Conservation (phyloP, 1,140 invertebrate genomes). For the Diachasma alloeum region DNA sequence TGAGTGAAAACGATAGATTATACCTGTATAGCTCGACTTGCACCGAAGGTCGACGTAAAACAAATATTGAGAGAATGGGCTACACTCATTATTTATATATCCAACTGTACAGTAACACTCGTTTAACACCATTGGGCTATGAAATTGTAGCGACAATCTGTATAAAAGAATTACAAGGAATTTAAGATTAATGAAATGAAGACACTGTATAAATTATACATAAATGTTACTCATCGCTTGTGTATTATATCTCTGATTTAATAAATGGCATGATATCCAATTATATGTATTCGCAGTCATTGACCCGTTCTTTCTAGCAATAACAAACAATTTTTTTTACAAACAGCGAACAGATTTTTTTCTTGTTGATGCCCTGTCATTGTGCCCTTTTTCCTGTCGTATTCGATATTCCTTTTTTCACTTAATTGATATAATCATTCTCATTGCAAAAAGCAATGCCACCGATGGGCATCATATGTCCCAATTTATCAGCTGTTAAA, state of each 20-base stretch:
- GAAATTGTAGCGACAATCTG: constrained; percentile 57
- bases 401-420: too few species aligned
- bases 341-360: too few species aligned
- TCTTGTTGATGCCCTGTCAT: too few species aligned
- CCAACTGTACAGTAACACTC: constrained; percentile 56
- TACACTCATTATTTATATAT: constrained; percentile 28
- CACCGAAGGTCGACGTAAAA: not conserved
- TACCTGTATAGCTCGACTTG: not conserved
- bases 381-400: too few species aligned
- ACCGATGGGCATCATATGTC: too few species aligned
- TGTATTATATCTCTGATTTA: constrained; percentile 65
- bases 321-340: too few species aligned
- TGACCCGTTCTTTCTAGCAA: not conserved
- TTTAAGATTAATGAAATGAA: constrained; percentile 34
- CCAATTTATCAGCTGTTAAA: too few species aligned
- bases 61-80: not conserved
- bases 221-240: constrained; percentile 65
- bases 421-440: too few species aligned
- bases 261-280: constrained; percentile 62
- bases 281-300: not conserved
- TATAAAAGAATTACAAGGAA: constrained; percentile 44
- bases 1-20: not conserved
- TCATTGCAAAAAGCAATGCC: too few species aligned
- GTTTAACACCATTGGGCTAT: constrained; percentile 52
- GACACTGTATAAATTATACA: constrained; percentile 67